Evolutionary conservation across 2,113 vertebrate genomes (phyloP).

Genomic region (Albula goreensis): DNA sequence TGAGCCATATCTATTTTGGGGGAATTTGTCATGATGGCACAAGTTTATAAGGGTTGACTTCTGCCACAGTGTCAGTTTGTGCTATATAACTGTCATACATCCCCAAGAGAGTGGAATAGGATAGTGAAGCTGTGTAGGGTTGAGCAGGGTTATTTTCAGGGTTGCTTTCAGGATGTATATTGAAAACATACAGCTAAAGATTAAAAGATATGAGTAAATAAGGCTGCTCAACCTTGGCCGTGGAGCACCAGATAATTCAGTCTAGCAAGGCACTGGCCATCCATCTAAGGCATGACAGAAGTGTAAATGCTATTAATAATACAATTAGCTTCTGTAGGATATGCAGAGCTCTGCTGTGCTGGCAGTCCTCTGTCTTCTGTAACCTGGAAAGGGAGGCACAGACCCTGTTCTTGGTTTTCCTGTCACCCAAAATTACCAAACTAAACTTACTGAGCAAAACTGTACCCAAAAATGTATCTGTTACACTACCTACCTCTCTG

Average conservation of each 20-base stretch:
- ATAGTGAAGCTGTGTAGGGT: too few species aligned
- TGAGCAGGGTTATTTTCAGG: too few species aligned
- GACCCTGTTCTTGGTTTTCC: neutral
- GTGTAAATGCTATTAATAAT: neutral
- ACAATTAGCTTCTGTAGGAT: neutral
- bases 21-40: too few species aligned
- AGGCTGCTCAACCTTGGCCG: neutral
- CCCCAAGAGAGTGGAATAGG: too few species aligned
- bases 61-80: too few species aligned
- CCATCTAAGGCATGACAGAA: neutral
- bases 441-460: neutral
- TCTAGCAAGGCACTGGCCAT: neutral
- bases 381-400: neutral
- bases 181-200: neutral
- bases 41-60: too few species aligned
- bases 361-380: neutral
- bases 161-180: neutral
- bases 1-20: too few species aligned
- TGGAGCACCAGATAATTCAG: neutral
- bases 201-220: neutral
- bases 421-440: neutral
- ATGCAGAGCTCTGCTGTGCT: neutral
- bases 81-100: too few species aligned
- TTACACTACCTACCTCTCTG: neutral
- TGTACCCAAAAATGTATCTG: neutral